Conservation (phyloP, 2,888 invertebrate species). For the Ennomos erosarius region DNA sequence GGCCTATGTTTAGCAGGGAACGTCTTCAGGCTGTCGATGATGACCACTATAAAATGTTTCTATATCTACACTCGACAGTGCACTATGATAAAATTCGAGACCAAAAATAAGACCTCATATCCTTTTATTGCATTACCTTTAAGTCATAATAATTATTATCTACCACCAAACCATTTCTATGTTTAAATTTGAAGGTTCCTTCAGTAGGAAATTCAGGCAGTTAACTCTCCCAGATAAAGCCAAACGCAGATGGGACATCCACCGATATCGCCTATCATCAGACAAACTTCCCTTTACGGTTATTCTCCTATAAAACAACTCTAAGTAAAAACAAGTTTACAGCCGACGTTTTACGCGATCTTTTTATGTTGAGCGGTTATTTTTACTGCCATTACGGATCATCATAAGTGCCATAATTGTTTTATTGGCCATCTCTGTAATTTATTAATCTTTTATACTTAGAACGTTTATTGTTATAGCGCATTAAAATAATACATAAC, state of each 20-base stretch:
- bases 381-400: constrained; percentile 49
- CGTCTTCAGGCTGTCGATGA: no score
- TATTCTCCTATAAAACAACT: constrained; percentile 78
- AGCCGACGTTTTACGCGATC: constrained; percentile 66
- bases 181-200: constrained; percentile 10
- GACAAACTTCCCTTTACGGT: constrained; percentile 74
- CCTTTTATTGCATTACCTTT: no score
- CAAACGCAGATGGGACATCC: constrained; percentile 65
- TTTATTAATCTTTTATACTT: constrained; percentile 46
- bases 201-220: constrained; percentile 43
- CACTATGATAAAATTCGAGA: no score
- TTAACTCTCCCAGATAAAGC: constrained; percentile 62
- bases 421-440: constrained; percentile 51
- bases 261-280: constrained; percentile 70
- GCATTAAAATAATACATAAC: no score
- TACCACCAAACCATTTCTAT: no score
- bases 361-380: constrained; percentile 68
- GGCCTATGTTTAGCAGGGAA: no score
- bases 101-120: no score
- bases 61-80: no score
- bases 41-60: no score
- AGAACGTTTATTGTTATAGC: constrained; percentile 17
- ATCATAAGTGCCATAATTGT: constrained; percentile 57
- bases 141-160: no score
- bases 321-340: constrained; percentile 81